These are phyloP conservation scores for Cephus cinctus DNA, from an alignment of 1,140 invertebrate genomes.

Conservation along the genomic window DNA sequence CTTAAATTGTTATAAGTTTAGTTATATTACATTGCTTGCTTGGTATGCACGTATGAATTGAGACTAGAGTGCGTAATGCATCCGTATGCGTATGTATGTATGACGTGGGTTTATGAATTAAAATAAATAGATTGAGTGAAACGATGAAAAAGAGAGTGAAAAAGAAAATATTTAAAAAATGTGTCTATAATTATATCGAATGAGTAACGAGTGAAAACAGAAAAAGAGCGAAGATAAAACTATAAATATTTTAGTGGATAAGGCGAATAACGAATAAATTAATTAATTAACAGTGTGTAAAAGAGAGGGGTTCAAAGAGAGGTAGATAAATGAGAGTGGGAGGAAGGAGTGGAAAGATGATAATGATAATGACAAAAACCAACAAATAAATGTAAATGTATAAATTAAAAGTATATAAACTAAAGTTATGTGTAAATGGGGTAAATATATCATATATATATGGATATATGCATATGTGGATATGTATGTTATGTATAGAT, in stretches of 20 bases:
- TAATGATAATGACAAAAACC: conserved; percentile 16
- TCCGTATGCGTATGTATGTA: not conserved
- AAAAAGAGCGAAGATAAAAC: conserved; percentile 22
- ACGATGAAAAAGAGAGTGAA: conserved; percentile 1
- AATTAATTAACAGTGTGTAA: conserved; percentile 18
- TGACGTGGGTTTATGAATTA: too few relatives aligned
- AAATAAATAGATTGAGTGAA: conserved; percentile 6
- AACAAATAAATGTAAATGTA: conserved; percentile 19
- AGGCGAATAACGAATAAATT: conserved; percentile 26
- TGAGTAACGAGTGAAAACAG: too few relatives aligned
- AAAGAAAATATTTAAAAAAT: conserved; percentile 19
- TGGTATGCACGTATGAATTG: too few relatives aligned
- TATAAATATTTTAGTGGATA: conserved; percentile 29
- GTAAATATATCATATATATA: not conserved
- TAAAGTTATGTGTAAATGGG: conserved; percentile 2
- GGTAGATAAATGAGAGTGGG: too few relatives aligned
- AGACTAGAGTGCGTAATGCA: too few relatives aligned
- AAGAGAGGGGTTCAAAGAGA: conserved; percentile 22
- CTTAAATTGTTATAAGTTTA: too few relatives aligned
- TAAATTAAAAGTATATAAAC: conserved; percentile 14
- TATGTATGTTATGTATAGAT: not conserved
- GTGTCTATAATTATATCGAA: conserved; percentile 35
- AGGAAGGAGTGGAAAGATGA: conserved; percentile 9
- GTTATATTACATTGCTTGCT: too few relatives aligned
- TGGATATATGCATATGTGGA: conserved; percentile 5